Conservation (phyloP, 2,113 vertebrate species). For the Chionodraco myersi region DNA sequence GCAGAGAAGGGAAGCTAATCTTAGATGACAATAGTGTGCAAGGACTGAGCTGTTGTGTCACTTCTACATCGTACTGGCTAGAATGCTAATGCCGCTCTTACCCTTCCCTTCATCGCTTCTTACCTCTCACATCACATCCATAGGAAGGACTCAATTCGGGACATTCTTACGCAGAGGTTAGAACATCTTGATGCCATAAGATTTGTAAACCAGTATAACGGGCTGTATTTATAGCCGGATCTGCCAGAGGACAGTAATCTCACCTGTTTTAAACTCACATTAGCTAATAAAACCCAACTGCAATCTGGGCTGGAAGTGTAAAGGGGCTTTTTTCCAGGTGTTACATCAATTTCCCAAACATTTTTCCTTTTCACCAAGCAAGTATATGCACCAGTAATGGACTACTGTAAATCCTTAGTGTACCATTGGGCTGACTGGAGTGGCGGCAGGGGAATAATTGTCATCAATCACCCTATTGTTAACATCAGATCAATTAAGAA, state of each 20-base stretch:
- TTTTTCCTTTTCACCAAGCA: slow-evolving; percentile 13
- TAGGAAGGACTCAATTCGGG: slow-evolving; percentile 30
- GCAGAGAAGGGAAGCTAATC: slow-evolving; percentile 60
- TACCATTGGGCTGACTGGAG: slow-evolving; percentile 31
- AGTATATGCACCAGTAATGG: slow-evolving; percentile 46
- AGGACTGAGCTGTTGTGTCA: slow-evolving; percentile 57
- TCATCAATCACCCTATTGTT: slow-evolving; percentile 60
- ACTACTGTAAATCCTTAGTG: slow-evolving; percentile 47
- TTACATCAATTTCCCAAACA: slow-evolving; percentile 47
- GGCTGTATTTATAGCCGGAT: slow-evolving; percentile 67
- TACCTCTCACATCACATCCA: slow-evolving; percentile 27
- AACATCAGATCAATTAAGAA: slow-evolving; percentile 65
- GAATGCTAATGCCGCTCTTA: slow-evolving; percentile 42
- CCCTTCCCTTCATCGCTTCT: slow-evolving; percentile 26
- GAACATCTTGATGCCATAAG: slow-evolving; percentile 54
- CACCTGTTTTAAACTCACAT: slow-evolving; percentile 48
- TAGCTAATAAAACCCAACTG: slow-evolving; percentile 21
- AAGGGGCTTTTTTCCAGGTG: slow-evolving; percentile 55
- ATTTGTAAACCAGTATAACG: slow-evolving; percentile 63
- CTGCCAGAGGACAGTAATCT: slow-evolving; percentile 57
- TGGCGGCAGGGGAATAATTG: slow-evolving; percentile 58
- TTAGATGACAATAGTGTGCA: slow-evolving; percentile 55
- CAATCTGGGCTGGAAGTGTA: slow-evolving; percentile 16
- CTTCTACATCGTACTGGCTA: slow-evolving; percentile 31
- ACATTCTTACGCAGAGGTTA: slow-evolving; percentile 42